These are phyloP conservation scores for Cheilosia urbana DNA, from an alignment of 2,888 invertebrate species.

Conservation along the genomic window DNA sequence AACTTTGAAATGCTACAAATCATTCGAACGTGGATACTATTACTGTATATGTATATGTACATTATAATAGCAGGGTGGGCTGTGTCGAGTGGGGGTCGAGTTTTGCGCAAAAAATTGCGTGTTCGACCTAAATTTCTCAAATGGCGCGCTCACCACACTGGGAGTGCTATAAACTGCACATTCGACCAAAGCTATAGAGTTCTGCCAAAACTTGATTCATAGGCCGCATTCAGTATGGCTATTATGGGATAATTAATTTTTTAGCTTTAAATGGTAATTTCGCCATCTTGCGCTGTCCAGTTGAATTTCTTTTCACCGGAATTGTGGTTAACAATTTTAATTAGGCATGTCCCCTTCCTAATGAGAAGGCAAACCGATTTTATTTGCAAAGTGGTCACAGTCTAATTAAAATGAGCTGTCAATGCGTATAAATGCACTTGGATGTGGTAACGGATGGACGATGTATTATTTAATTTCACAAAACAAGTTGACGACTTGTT, in stretches of 20 bases:
- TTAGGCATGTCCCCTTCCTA: background rate
- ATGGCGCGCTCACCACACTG: constrained; percentile 42
- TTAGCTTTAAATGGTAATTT: constrained; percentile 8
- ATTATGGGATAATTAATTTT: constrained; percentile 56
- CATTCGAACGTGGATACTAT: constrained; percentile 1
- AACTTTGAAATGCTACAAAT: constrained; percentile 51
- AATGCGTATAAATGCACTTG: no score
- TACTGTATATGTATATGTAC: no score
- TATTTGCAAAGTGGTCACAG: no score
- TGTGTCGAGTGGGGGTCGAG: background rate
- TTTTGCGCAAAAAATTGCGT: constrained; percentile 37
- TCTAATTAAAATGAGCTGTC: no score
- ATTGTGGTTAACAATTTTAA: constrained; percentile 1
- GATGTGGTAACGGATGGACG: no score
- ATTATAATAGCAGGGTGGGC: background rate
- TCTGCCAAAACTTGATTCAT: constrained; percentile 22
- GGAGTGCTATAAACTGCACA: constrained; percentile 37
- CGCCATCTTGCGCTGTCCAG: background rate
- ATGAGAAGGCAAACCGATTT: no score
- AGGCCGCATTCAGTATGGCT: constrained; percentile 14
- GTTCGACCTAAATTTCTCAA: constrained; percentile 59
- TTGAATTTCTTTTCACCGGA: constrained; percentile 9
- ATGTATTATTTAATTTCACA: constrained; percentile 5
- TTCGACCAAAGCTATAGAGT: background rate
- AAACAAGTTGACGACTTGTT: constrained; percentile 10